A percentile compares a stretch with the other conserved stretches of the same genome.
phyloP scores from a whole-genome alignment of 2,797 vertebrate genomes.

The Bradypus variegatus region DNA sequence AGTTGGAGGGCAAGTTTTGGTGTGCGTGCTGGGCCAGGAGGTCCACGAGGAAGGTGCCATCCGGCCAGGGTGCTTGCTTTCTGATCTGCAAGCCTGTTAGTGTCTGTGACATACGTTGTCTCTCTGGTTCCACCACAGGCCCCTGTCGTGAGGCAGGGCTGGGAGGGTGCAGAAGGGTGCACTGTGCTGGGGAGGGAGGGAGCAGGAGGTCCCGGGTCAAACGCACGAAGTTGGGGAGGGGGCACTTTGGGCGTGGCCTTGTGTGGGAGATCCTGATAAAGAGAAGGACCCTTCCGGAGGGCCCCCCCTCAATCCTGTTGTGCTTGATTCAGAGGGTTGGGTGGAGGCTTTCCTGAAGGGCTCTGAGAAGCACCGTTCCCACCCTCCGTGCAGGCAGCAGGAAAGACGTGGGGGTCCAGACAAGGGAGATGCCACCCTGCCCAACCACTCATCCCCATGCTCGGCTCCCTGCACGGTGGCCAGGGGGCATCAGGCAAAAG shows the following conservation, averaged over 20 bases:
- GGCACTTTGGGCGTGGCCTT: neutral
- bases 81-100: neutral
- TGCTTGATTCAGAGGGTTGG: conserved; percentile 53
- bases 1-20: neutral
- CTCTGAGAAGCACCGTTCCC: neutral
- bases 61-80: neutral
- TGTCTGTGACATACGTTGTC: neutral
- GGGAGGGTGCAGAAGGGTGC: neutral
- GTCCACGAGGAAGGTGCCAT: fast-evolving
- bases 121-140: neutral
- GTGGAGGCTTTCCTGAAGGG: conserved; percentile 54
- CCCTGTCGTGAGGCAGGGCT: fast-evolving
- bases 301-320: conserved; percentile 56
- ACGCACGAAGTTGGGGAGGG: neutral
- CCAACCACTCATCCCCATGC: fast-evolving
- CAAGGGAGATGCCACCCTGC: neutral
- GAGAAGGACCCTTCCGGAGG: conserved; percentile 40
- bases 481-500: too few species aligned
- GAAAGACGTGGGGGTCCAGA: fast-evolving
- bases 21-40: neutral
- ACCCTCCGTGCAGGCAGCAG: neutral
- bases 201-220: too few species aligned
- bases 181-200: neutral
- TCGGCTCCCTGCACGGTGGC: neutral
- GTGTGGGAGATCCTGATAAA: neutral